Percentiles rank a stretch among this genome's conserved stretches.
phyloP scores from a whole-genome alignment of 2,113 vertebrate species.

The Eleginops maclovinus region DNA sequence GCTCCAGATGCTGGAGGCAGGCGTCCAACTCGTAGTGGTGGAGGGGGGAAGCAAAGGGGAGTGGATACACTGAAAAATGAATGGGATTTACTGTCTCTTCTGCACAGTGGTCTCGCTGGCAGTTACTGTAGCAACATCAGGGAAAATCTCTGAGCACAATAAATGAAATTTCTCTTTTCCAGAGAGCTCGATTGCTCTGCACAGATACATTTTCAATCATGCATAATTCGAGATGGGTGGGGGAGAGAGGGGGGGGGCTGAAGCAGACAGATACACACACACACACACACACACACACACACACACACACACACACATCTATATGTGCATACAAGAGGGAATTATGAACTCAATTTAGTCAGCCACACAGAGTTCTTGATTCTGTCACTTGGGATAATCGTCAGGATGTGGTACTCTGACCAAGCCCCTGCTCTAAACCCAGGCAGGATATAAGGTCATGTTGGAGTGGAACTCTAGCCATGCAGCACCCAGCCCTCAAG shows the following conservation, averaged over 20 bases:
- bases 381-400: slow-evolving; percentile 80
- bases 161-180: slow-evolving; percentile 66
- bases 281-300: slow-evolving; percentile 32
- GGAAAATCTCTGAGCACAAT: slow-evolving; percentile 72
- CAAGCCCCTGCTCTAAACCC: slow-evolving; percentile 71
- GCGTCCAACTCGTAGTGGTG: slow-evolving; percentile 58
- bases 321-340: slow-evolving; percentile 42
- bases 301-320: slow-evolving; percentile 24
- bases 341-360: slow-evolving; percentile 77
- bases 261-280: slow-evolving; percentile 30
- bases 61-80: slow-evolving; percentile 64
- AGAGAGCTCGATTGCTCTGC: slow-evolving; percentile 63
- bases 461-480: slow-evolving; percentile 81
- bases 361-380: slow-evolving; percentile 75
- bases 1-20: slow-evolving; percentile 76
- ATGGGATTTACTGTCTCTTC: slow-evolving; percentile 52
- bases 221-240: slow-evolving; percentile 58
- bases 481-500: slow-evolving; percentile 80
- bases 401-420: slow-evolving; percentile 78
- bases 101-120: slow-evolving; percentile 35
- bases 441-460: slow-evolving; percentile 82
- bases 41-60: slow-evolving; percentile 37
- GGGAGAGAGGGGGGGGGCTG: neutral
- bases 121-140: slow-evolving; percentile 63
- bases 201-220: slow-evolving; percentile 70